These are phyloP conservation scores for Hecatera dysodea DNA, from an alignment of 2,888 invertebrate species.

Conservation along the genomic window DNA sequence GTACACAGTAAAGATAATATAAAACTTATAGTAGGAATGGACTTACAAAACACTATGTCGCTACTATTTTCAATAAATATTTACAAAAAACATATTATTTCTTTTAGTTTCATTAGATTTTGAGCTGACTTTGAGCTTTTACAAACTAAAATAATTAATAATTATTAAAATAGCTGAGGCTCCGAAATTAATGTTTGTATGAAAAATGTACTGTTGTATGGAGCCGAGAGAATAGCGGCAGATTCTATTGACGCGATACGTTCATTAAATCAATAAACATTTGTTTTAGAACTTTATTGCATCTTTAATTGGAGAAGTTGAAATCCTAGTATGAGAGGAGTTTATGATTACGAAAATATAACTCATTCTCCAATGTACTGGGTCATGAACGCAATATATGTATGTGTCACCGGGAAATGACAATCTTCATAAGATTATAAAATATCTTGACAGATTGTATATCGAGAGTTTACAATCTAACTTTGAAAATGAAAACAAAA, in stretches of 20 bases:
- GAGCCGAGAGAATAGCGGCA: slow-evolving; percentile 57
- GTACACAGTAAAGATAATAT: slow-evolving; percentile 73
- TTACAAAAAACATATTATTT: slow-evolving; percentile 76
- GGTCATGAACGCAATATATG: no score
- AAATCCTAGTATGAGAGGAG: no score
- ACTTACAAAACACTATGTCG: slow-evolving; percentile 73
- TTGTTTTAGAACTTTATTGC: no score
- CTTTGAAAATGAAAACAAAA: no score
- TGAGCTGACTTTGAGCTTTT: slow-evolving; percentile 90
- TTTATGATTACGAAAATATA: not conserved
- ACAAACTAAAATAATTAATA: slow-evolving; percentile 82
- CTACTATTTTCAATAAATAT: slow-evolving; percentile 77
- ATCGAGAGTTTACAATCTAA: no score
- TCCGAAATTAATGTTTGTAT: slow-evolving; percentile 62
- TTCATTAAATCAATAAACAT: not conserved
- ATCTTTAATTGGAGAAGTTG: no score
- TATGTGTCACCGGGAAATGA: no score
- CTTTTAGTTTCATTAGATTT: slow-evolving; percentile 72
- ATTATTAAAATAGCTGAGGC: slow-evolving; percentile 67
- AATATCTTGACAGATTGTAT: no score
- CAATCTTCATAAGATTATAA: no score
- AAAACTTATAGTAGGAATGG: slow-evolving; percentile 85
- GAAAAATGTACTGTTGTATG: slow-evolving; percentile 79
- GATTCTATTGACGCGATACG: slow-evolving; percentile 11
- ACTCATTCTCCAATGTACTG: not conserved